Evolutionary conservation across 2,888 invertebrate genomes (phyloP).

Genomic region (Linnaemya vulpina): DNA sequence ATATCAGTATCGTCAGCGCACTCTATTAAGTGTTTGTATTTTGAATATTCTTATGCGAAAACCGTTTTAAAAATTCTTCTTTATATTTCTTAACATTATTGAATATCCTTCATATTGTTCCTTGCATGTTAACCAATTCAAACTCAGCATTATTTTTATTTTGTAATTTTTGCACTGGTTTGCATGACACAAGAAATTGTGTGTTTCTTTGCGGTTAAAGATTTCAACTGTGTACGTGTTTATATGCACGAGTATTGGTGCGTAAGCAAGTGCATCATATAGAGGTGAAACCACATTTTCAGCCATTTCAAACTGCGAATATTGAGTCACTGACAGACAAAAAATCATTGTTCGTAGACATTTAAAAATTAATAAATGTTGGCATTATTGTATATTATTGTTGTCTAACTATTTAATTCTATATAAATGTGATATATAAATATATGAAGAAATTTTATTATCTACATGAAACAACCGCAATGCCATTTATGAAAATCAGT

Average conservation of each 20-base stretch:
- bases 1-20: too few relatives aligned
- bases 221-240: conserved; percentile 2
- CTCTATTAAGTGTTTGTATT: too few relatives aligned
- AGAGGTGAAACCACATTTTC: conserved; percentile 59
- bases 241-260: background rate
- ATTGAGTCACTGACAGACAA: conserved; percentile 23
- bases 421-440: background rate
- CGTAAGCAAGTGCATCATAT: conserved; percentile 11
- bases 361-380: conserved; percentile 17
- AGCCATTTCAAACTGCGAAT: conserved; percentile 37
- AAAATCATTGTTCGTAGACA: conserved; percentile 3
- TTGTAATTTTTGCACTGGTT: background rate
- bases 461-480: conserved; percentile 32
- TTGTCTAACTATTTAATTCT: background rate
- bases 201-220: background rate
- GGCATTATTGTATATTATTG: too few relatives aligned
- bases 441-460: conserved; percentile 31
- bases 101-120: background rate
- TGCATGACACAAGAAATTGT: conserved; percentile 3
- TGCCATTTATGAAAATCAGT: background rate
- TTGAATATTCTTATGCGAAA: too few relatives aligned
- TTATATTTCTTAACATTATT: too few relatives aligned
- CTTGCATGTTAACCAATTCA: background rate
- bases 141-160: background rate
- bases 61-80: too few relatives aligned